These are phyloP conservation scores for Melangyna quadrimaculata DNA, from an alignment of 2,888 invertebrate genomes.

Conservation along the genomic window DNA sequence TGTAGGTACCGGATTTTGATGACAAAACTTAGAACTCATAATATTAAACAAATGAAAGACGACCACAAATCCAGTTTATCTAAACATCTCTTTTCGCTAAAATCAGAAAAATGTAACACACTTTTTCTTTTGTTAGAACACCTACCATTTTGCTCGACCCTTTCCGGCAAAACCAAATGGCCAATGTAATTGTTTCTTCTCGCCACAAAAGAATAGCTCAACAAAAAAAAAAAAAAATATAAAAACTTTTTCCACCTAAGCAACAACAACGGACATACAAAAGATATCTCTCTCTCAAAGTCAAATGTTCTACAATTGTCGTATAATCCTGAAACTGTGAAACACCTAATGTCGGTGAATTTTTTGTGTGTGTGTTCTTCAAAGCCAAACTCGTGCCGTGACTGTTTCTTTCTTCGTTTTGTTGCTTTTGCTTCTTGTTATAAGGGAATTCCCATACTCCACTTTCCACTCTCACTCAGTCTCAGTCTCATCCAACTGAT, in stretches of 20 bases:
- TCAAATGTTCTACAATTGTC: constrained; percentile 66
- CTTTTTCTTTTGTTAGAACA: neutral
- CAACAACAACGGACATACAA: constrained; percentile 58
- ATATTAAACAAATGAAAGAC: neutral
- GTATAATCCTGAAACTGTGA: constrained; percentile 49
- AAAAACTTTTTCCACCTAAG: constrained; percentile 68
- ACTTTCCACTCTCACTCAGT: neutral
- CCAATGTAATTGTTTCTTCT: constrained; percentile 58
- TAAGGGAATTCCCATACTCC: constrained; percentile 51
- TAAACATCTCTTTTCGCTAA: neutral
- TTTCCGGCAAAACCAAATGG: constrained; percentile 32
- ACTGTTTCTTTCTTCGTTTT: constrained; percentile 46
- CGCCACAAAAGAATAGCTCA: constrained; percentile 53
- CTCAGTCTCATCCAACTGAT: constrained; percentile 23
- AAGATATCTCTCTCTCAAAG: constrained; percentile 52
- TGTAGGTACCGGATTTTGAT: neutral
- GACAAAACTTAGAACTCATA: neutral
- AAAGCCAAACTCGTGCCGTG: constrained; percentile 53
- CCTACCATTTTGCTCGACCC: neutral
- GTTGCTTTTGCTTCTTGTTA: constrained; percentile 26
- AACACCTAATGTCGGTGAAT: constrained; percentile 49
- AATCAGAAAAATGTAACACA: neutral
- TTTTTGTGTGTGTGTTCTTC: constrained; percentile 19
- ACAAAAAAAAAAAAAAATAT: neutral
- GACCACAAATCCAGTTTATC: neutral